Base-by-base conservation (phyloP, 1,140 invertebrate species). In the Chrysopa pallens region DNA sequence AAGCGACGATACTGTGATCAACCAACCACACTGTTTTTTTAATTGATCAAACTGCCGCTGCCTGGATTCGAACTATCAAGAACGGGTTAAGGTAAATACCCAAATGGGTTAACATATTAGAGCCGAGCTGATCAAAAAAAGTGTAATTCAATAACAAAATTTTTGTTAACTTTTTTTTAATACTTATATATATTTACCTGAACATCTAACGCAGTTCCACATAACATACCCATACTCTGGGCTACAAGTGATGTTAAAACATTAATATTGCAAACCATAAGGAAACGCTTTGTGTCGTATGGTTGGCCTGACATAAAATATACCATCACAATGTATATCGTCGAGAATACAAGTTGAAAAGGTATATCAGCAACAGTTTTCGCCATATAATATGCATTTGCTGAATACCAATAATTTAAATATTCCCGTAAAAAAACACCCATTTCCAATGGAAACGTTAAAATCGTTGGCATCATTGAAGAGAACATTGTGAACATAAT, bases 391-490 rank as follows among this genome's bases (percentile, higher is more conserved):
- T 92, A 97, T 1, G 90, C 80, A 61, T 94, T 94, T 29, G 94
- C 66, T 12, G 91, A 94, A 61, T 97, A 97, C 92, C 92, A 97
- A 57, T 93, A 93, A 60, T 97, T 97, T 37, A 94, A 68, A 71
- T 95, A 89, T 64, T 97, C 92, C 58, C 89, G 70, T 33, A 90
- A 77, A 66, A 95, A 92, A 33, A 95, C 89, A 31, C 78, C 78
- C 83, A 94, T 91, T 66, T 96, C 91, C 44, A 86, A 68, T 7
- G 91, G 92, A 79, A 96, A 96, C 50, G 91, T 94, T 47, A 96
- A 73, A 54, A 96, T 90, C 36, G 90, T 95, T 43, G 91, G 87
- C 86, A 94, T 95, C 76, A 95, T 87, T 6, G 91, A 85, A 27
- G 89, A 89, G 56, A 95, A 96, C 77, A 93, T 93, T 36, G 92